Evolutionary conservation across 2,113 vertebrate genomes (phyloP).

Genomic region (Gopherus flavomarginatus): DNA sequence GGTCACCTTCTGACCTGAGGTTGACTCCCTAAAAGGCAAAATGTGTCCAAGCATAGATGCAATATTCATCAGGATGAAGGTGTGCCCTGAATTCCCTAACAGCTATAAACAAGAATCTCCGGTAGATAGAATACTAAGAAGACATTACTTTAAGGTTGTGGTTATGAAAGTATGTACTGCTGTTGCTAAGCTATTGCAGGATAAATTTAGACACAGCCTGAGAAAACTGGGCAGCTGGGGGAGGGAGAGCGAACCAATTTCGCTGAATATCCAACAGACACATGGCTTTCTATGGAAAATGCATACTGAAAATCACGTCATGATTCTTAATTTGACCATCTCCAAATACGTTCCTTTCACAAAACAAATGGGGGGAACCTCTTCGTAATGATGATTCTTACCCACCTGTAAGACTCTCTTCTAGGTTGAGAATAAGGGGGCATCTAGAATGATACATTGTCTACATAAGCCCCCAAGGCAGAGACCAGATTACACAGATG

Average conservation of each 20-base stretch:
- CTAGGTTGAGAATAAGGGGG: neutral
- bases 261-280: neutral
- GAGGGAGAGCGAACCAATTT: neutral
- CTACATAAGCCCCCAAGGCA: neutral
- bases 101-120: neutral
- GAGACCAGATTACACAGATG: neutral
- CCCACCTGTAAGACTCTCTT: neutral
- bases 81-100: neutral
- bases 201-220: neutral
- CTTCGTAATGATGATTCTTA: neutral
- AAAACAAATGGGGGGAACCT: accelerated
- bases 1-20: neutral
- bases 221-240: slow-evolving; percentile 8
- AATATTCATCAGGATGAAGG: neutral
- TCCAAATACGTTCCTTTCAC: neutral
- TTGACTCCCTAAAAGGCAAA: slow-evolving; percentile 8
- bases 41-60: neutral
- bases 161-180: neutral
- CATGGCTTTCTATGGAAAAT: neutral
- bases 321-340: neutral
- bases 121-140: neutral
- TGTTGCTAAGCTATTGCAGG: neutral
- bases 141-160: neutral
- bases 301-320: neutral
- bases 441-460: neutral